Evolutionary conservation across 2,113 vertebrate species (phyloP).

Genomic region (Lepidothrix coronata): DNA sequence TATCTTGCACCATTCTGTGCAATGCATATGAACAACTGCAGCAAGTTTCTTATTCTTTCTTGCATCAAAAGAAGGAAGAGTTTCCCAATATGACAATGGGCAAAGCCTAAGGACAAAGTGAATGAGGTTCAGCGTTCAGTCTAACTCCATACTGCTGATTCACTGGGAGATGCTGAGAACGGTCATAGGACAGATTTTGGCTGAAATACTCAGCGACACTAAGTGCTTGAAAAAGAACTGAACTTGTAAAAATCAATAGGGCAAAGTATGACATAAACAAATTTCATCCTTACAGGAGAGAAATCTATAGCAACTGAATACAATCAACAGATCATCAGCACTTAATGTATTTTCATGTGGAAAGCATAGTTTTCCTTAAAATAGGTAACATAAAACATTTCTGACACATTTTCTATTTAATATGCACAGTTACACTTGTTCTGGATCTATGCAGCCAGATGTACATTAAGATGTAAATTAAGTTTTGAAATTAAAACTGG

Average conservation of each 20-base stretch:
- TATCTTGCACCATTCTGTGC: background rate
- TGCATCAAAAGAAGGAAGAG: background rate
- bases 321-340: background rate
- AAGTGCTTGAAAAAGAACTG: background rate
- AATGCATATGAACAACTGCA: background rate
- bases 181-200: background rate
- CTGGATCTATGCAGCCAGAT: background rate
- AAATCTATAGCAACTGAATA: background rate
- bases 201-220: background rate
- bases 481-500: background rate
- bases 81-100: background rate
- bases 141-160: background rate
- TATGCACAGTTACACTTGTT: background rate
- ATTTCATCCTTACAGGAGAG: background rate
- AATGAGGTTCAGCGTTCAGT: background rate
- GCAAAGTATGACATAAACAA: background rate
- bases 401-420: background rate
- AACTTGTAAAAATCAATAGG: slow-evolving; percentile 1
- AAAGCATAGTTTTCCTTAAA: background rate
- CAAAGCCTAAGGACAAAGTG: background rate
- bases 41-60: background rate
- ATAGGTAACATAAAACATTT: background rate
- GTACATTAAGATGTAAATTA: background rate
- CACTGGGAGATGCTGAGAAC: background rate
- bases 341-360: background rate